phyloP scores from a whole-genome alignment of 2,797 vertebrate species.

The Falco cherrug region DNA sequence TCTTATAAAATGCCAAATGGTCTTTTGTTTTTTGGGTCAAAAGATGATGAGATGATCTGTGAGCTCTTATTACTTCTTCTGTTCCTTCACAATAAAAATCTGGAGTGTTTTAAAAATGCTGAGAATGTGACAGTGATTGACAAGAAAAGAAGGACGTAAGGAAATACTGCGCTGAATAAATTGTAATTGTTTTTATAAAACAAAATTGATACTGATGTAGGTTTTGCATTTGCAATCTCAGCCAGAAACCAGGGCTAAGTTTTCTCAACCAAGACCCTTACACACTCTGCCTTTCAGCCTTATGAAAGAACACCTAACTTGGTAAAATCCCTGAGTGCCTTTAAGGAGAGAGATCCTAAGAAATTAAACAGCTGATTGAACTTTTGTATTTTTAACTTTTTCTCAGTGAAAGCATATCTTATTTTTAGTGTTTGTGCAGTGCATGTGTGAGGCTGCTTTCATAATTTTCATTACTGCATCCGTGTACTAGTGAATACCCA shows the following conservation, averaged over 20 bases:
- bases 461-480: not conserved
- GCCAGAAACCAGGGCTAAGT: not conserved
- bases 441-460: not conserved
- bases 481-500: not conserved
- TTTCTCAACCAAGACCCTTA: not conserved
- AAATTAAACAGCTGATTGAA: not conserved
- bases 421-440: not conserved
- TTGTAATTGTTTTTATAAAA: not conserved
- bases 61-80: not conserved
- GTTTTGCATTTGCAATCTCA: not conserved
- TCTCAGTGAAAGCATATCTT: not conserved
- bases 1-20: not conserved
- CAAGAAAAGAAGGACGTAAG: not conserved
- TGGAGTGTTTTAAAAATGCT: not conserved
- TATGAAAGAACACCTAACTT: not conserved
- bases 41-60: not conserved
- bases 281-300: not conserved
- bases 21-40: not conserved
- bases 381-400: not conserved
- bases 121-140: constrained; percentile 4
- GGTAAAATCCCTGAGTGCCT: not conserved
- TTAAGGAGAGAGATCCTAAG: not conserved
- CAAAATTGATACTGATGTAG: not conserved
- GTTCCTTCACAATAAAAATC: not conserved
- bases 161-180: not conserved